These are phyloP conservation scores for Passerina amoena DNA, from an alignment of 2,113 vertebrate species.

Conservation along the genomic window DNA sequence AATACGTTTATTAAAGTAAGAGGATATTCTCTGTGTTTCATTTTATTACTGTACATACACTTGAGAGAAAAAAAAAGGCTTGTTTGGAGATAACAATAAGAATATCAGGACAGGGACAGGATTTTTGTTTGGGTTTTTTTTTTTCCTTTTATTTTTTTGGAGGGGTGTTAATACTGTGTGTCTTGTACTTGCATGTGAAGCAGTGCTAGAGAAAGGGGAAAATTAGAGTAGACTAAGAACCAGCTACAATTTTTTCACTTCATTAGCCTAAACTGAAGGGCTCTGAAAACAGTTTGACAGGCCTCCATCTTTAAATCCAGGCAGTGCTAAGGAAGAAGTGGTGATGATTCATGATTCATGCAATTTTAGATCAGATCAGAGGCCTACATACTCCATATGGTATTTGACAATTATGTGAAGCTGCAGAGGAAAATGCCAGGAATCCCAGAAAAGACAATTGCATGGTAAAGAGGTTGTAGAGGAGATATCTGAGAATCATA, in stretches of 20 bases:
- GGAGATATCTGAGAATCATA: not conserved
- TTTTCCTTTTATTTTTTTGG: not conserved
- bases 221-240: not conserved
- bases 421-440: not conserved
- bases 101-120: rapidly evolving
- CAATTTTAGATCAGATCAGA: not conserved
- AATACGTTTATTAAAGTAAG: slow-evolving; percentile 94
- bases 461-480: not conserved
- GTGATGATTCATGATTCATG: not conserved
- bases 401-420: not conserved
- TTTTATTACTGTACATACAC: not conserved
- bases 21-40: not conserved
- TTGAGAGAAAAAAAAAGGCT: not conserved
- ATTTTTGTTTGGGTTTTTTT: not conserved
- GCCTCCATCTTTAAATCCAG: not conserved
- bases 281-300: not conserved
- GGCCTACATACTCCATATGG: not conserved
- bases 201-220: not conserved
- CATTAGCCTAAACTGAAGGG: not conserved
- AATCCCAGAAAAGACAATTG: not conserved
- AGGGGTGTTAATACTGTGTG: not conserved
- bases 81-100: not conserved
- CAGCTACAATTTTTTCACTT: not conserved
- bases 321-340: not conserved
- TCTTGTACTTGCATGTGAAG: not conserved